phyloP scores from a whole-genome alignment of 2,113 vertebrate species.

The Gallinago jamesoni region DNA sequence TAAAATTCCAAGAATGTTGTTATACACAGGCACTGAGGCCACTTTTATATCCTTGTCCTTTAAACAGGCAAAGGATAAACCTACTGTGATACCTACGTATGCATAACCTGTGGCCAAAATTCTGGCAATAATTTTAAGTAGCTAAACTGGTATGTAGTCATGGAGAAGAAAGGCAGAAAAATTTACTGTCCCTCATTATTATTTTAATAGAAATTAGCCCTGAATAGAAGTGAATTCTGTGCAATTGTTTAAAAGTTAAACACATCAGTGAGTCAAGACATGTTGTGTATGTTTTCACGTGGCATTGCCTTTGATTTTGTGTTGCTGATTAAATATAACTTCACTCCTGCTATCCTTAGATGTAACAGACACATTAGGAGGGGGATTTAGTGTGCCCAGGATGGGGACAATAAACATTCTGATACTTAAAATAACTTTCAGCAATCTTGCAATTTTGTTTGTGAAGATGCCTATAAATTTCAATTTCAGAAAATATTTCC shows the following conservation, averaged over 20 bases:
- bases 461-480: not conserved
- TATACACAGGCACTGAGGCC: not conserved
- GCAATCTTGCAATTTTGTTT: not conserved
- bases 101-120: not conserved
- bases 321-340: not conserved
- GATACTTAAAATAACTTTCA: not conserved
- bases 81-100: not conserved
- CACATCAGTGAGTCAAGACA: not conserved
- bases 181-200: not conserved
- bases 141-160: not conserved
- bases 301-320: not conserved
- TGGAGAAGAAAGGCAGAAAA: not conserved
- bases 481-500: not conserved
- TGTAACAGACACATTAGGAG: not conserved
- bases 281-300: not conserved
- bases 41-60: not conserved
- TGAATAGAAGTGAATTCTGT: not conserved
- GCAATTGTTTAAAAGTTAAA: not conserved
- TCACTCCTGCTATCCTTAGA: not conserved
- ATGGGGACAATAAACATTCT: not conserved
- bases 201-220: not conserved
- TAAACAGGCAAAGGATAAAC: not conserved
- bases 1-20: not conserved
- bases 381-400: constrained; percentile 7
- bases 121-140: not conserved